Base-by-base conservation (phyloP, 2,797 vertebrate species). In the Craterocephalus amniculus region DNA sequence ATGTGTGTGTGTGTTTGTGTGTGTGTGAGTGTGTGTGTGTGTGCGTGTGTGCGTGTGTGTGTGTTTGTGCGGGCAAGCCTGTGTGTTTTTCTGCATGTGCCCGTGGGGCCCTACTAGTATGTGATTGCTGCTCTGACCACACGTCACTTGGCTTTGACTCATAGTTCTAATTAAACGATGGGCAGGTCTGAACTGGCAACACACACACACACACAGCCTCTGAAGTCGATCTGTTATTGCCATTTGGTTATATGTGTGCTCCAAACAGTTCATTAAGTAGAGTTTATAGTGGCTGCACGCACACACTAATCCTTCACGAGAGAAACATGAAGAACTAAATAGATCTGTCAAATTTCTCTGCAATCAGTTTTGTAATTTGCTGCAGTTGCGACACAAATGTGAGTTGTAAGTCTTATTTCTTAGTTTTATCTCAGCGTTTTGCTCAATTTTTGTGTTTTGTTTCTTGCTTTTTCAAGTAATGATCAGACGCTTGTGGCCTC, bases 161-260 rank as follows among this genome's bases (percentile, higher is more conserved):
- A 83, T 89, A 85, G 89, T 79, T 93, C 70, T 96, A 95, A 97
- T 97, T 95, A 96, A 95, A 93, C 79, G 77, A 72, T 81, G 80
- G 94, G 85, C 96, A 63, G 94, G 96, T 95, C 94, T 88, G 63
- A 92, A 94, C 96, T 93, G 93, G 95, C 90, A 82, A 58, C 60
- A 68, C 62, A 78, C 56, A 68, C 40, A 49, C 56, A 61, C 35
- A 48, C 55, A 40, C 54, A 22, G 59, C 68, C 77, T 83, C 81
- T 83, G 84, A 85, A 80, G 83, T 80, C 67, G 64, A 79, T 82
- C 74, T 83, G 80, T 88, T 90, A 76, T 86, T 92, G 85, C 84
- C 80, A 64, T 86, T 83, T 64, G 69, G 83, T 83, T 83, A 75
- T 67, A 31, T 76, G 74, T 76, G 67, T 11, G 32, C 72, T 82